Conservation (phyloP, 2,888 invertebrate species). For the Xestia xanthographa region DNA sequence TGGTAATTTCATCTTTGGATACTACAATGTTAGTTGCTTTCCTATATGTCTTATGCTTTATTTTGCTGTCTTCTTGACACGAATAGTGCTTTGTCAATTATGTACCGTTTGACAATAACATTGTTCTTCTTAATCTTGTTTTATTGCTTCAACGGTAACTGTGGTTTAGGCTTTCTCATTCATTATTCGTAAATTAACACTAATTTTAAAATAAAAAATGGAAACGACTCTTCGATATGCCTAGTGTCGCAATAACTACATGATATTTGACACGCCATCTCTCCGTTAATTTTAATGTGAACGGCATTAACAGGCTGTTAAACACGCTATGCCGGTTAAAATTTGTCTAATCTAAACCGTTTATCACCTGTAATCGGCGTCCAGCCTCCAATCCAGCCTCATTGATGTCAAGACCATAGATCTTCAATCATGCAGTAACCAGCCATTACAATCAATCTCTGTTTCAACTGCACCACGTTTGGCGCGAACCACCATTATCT, state of each 20-base stretch:
- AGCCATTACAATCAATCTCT: constrained; percentile 73
- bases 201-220: background rate
- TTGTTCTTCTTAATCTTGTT: background rate
- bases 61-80: background rate
- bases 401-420: constrained; percentile 66
- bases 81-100: background rate
- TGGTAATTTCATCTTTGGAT: constrained; percentile 26
- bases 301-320: constrained; percentile 8
- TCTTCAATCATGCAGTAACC: constrained; percentile 63
- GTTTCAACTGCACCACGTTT: constrained; percentile 65
- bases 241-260: constrained; percentile 19
- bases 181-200: background rate
- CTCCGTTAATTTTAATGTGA: constrained; percentile 32
- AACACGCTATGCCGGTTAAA: constrained; percentile 23
- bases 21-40: constrained; percentile 8
- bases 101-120: background rate
- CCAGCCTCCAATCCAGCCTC: constrained; percentile 53
- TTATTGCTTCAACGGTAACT: background rate
- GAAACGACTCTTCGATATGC: constrained; percentile 11
- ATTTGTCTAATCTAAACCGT: constrained; percentile 54
- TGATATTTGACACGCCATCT: constrained; percentile 46
- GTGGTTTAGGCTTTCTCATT: background rate
- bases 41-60: background rate
- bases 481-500: constrained; percentile 69
- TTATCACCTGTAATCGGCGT: constrained; percentile 54